phyloP scores from a whole-genome alignment of 1,140 invertebrate species.

The Orchesella cincta region DNA sequence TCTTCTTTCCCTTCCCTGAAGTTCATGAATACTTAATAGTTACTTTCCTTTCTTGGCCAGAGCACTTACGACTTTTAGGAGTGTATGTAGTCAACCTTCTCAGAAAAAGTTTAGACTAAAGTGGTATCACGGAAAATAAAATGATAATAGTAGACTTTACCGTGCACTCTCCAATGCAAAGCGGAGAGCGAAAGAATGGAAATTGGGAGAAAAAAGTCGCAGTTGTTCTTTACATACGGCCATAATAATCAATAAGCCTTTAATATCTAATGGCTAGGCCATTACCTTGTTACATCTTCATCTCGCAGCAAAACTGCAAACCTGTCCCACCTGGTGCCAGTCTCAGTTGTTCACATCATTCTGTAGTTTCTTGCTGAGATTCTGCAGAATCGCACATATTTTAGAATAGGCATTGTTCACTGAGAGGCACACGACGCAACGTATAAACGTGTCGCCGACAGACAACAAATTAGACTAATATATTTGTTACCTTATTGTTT shows the following conservation, averaged over 20 bases:
- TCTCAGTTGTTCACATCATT: too few species aligned
- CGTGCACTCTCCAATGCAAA: background rate
- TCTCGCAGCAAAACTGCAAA: background rate
- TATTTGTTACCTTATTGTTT: too few species aligned
- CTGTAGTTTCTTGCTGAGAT: background rate
- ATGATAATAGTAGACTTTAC: too few species aligned
- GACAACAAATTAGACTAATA: too few species aligned
- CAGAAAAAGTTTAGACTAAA: too few species aligned
- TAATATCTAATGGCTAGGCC: background rate
- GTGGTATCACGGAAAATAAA: too few species aligned
- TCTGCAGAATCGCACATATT: too few species aligned
- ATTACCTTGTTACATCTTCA: background rate
- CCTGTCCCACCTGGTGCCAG: background rate
- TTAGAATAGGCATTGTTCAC: too few species aligned
- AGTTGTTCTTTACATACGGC: background rate
- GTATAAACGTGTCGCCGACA: too few species aligned
- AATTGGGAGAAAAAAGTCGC: background rate
- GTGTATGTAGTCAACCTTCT: too few species aligned
- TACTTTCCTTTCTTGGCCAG: background rate
- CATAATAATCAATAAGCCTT: background rate
- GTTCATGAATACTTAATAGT: slow-evolving; percentile 26
- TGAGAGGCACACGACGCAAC: too few species aligned
- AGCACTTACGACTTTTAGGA: slow-evolving; percentile 14
- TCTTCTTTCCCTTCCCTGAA: background rate
- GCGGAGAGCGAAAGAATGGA: background rate